Evolutionary conservation across 2,888 invertebrate species (phyloP).

Genomic region (Rhimphoctona megacephalus): DNA sequence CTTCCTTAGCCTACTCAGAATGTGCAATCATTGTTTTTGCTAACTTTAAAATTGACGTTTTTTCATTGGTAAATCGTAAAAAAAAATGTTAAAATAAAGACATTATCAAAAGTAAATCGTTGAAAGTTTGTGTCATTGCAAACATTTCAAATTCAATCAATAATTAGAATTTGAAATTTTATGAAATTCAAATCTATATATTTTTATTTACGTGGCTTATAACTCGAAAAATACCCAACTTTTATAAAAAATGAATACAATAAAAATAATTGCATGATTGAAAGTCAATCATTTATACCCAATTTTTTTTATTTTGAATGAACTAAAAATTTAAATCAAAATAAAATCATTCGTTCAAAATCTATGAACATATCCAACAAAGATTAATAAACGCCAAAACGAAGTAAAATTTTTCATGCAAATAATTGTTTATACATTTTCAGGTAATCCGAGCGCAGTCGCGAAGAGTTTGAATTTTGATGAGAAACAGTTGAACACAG

Average conservation of each 20-base stretch:
- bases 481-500: slow-evolving; percentile 76
- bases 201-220: too few species aligned
- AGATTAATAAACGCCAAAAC: not conserved
- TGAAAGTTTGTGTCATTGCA: not conserved
- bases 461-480: slow-evolving; percentile 70
- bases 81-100: not conserved
- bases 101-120: not conserved
- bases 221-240: too few species aligned
- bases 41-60: too few species aligned
- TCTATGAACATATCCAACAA: too few species aligned
- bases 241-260: too few species aligned
- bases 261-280: too few species aligned
- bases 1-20: not conserved
- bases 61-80: too few species aligned
- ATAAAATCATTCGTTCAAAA: not conserved
- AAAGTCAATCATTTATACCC: too few species aligned
- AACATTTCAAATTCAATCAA: not conserved
- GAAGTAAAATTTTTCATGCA: not conserved
- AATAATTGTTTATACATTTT: slow-evolving; percentile 56
- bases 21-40: too few species aligned
- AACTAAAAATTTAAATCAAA: not conserved
- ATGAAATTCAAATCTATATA: too few species aligned
- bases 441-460: slow-evolving; percentile 59
- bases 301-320: too few species aligned
- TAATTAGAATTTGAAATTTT: too few species aligned